Evolutionary conservation across 2,888 invertebrate species (phyloP), one percentile per base, ranked within the genome.

Genomic region (Thymelicus acteon): DNA sequence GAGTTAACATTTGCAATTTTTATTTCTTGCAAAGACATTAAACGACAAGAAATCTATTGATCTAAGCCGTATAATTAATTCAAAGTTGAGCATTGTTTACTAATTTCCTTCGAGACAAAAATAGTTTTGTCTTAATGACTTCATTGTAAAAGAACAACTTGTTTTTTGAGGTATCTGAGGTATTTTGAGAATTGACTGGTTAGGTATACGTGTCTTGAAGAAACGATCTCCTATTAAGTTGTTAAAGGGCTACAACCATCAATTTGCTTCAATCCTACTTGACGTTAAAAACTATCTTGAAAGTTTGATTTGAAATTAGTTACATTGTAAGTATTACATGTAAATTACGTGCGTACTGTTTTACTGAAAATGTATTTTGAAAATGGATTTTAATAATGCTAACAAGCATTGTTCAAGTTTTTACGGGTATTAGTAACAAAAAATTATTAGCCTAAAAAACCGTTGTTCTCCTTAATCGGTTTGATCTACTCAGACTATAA

Each of bases 111-210:
- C 84, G 81, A 79, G 79, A 78, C 75, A 78, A 78, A 79, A 82
- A 86, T 86, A 82, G 75, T 79, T 80, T 72, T 49, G 68, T 72
- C 74, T 79, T 85, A 87, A 90, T 89, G 86, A 80, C 90, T 90
- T 87, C 83, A 90, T 90, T 85, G 82, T 84, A 79, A 78, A 80
- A 75, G 74, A 71, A 71, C 58, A 64, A 71, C 69, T 40, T 65
- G 65, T 73, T 75, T 75, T 73, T 73, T 60, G 57, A 67, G 57
- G 31, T 40, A 61, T 60, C 64, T 40, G 15, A 64, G 72, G 68
- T 73, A 75, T 72, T 69, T 69, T 37, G 48, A 58, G 62, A 69
- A 68, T 68, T 68, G 54, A 61, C 49, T 61, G 61, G 31, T 67
- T 67, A 60, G n/a, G n/a, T n/a, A 19, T 67, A 61, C 67, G 67